These are phyloP conservation scores for Sphenopsis melanotis DNA, from an alignment of 2,797 vertebrate genomes.

Conservation along the genomic window DNA sequence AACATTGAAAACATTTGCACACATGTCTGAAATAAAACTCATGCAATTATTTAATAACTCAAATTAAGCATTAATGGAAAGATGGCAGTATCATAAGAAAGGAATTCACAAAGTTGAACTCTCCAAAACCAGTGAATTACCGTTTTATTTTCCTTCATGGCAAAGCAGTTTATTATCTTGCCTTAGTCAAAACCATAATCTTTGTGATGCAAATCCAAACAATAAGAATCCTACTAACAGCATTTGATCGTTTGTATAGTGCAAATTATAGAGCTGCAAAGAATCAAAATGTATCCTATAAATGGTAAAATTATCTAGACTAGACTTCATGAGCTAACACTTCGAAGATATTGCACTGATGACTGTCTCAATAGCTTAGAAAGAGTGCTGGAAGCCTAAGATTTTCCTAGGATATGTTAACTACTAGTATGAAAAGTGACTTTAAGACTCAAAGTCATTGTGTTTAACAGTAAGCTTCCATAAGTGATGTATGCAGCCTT, in stretches of 20 bases:
- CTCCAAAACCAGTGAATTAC: not conserved
- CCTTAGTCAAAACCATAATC: not conserved
- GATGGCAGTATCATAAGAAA: not conserved
- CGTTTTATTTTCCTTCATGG: not conserved
- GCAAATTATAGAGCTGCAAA: not conserved
- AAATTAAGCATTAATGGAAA: not conserved
- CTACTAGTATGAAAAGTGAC: not conserved
- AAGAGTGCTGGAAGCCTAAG: not conserved
- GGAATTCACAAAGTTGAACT: not conserved
- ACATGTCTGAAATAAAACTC: conserved; percentile 40
- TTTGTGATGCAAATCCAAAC: not conserved
- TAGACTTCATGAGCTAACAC: not conserved
- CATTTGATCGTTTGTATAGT: not conserved
- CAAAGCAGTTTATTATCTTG: not conserved
- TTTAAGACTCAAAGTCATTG: not conserved
- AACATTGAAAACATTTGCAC: conserved; percentile 6
- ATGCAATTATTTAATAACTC: conserved; percentile 1
- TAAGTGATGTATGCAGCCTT: not conserved
- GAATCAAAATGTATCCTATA: not conserved
- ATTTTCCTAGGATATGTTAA: not conserved
- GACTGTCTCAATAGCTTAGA: not conserved
- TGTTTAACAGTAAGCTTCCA: not conserved
- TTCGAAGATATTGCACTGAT: not conserved
- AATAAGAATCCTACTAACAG: not conserved
- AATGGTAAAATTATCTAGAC: conserved; percentile 5